phyloP scores from a whole-genome alignment of 2,888 invertebrate species.

The Calliphora vomitoria region DNA sequence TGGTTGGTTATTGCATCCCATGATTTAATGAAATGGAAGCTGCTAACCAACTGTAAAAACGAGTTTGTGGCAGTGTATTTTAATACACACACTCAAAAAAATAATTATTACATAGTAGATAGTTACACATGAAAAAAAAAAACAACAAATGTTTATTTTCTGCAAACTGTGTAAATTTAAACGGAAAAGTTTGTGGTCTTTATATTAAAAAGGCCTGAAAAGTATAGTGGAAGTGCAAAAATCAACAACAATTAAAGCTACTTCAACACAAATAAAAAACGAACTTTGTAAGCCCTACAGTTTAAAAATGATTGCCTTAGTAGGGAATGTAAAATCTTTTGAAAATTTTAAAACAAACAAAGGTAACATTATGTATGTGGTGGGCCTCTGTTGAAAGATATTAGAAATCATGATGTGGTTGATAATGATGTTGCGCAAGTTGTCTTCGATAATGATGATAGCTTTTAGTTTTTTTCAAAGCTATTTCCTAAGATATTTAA shows the following conservation, averaged over 20 bases:
- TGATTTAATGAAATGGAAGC: slow-evolving; percentile 72
- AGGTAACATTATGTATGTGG: too few species aligned
- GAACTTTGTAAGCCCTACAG: slow-evolving; percentile 25
- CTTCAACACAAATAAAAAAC: slow-evolving; percentile 3
- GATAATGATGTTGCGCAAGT: slow-evolving; percentile 67
- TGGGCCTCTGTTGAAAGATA: slow-evolving; percentile 3
- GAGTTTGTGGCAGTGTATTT: slow-evolving; percentile 56
- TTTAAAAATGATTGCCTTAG: neutral
- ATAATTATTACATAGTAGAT: neutral
- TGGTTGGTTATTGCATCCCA: slow-evolving; percentile 55
- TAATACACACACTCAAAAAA: slow-evolving; percentile 11
- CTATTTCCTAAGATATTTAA: slow-evolving; percentile 19
- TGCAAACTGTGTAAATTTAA: slow-evolving; percentile 56
- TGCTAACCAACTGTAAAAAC: slow-evolving; percentile 68
- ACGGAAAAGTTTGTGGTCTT: slow-evolving; percentile 55
- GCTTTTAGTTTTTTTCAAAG: slow-evolving; percentile 33
- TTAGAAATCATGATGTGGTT: slow-evolving; percentile 63
- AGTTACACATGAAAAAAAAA: neutral
- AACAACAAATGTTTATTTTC: slow-evolving; percentile 25
- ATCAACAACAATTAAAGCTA: neutral
- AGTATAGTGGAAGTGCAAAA: slow-evolving; percentile 9
- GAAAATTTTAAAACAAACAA: too few species aligned
- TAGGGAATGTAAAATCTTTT: too few species aligned
- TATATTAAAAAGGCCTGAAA: neutral
- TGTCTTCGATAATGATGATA: slow-evolving; percentile 51